Percentiles rank a stretch among this genome's conserved stretches.
Conservation (phyloP, 1,140 invertebrate species). For the Stenopsyche tienmushanensis region DNA sequence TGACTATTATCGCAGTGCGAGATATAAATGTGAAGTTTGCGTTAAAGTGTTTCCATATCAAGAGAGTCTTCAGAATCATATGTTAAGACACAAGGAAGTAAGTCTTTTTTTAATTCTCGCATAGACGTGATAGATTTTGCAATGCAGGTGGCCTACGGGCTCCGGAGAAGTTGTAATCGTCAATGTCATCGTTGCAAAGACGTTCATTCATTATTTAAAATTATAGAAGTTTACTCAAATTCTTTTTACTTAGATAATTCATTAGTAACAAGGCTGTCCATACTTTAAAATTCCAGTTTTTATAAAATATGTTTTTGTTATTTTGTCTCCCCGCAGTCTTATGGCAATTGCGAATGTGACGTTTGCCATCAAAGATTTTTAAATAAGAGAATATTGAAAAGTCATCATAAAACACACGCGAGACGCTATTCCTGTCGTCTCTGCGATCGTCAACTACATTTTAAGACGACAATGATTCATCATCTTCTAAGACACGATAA, state of each 20-base stretch:
- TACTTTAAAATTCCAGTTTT: no score
- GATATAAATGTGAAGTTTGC: slow-evolving; percentile 15
- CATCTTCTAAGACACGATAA: slow-evolving; percentile 9
- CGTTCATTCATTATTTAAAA: not conserved
- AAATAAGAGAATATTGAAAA: slow-evolving; percentile 10
- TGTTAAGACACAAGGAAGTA: slow-evolving; percentile 13
- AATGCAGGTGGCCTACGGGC: no score
- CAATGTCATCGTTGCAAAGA: no score
- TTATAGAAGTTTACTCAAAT: no score
- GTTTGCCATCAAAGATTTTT: slow-evolving; percentile 8
- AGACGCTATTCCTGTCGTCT: slow-evolving; percentile 1
- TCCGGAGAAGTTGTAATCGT: no score
- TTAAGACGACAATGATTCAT: slow-evolving; percentile 9
- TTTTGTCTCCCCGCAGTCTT: no score
- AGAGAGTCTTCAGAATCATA: slow-evolving; percentile 14
- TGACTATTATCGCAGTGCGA: not conserved
- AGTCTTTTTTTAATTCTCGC: not conserved
- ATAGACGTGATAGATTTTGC: not conserved
- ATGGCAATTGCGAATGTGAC: slow-evolving; percentile 2
- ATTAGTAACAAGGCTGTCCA: no score
- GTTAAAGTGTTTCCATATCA: slow-evolving; percentile 14
- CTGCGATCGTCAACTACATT: slow-evolving; percentile 3
- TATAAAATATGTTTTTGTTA: no score
- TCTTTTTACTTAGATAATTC: no score
- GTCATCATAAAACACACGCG: slow-evolving; percentile 8